These are phyloP conservation scores for Hoplostethus mediterraneus DNA, from an alignment of 2,797 vertebrate genomes.

Conservation along the genomic window DNA sequence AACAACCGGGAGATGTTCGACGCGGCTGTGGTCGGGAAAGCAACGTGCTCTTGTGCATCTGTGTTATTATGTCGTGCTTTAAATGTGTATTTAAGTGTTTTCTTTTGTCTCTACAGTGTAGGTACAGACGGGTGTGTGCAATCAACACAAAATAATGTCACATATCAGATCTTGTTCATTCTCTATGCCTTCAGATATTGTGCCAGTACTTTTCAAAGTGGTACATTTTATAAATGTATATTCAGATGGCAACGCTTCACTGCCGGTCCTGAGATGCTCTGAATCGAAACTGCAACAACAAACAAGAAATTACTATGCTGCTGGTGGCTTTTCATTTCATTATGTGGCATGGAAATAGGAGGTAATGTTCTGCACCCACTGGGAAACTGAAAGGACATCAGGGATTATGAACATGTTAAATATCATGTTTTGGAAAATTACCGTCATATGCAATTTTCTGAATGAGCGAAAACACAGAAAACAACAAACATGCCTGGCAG, in stretches of 20 bases:
- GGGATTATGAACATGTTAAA: neutral
- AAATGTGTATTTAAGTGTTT: slow-evolving; percentile 68
- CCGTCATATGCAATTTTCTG: slow-evolving; percentile 17
- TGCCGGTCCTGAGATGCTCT: slow-evolving; percentile 66
- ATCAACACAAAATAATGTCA: slow-evolving; percentile 66
- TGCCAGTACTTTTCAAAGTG: slow-evolving; percentile 72
- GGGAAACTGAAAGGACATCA: slow-evolving; percentile 13
- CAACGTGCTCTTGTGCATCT: slow-evolving; percentile 70
- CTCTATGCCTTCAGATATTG: slow-evolving; percentile 73
- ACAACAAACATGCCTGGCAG: neutral
- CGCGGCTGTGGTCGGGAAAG: slow-evolving; percentile 63
- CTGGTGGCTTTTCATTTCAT: slow-evolving; percentile 42
- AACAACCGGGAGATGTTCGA: slow-evolving; percentile 54
- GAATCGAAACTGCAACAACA: slow-evolving; percentile 48
- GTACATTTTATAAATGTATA: slow-evolving; percentile 72
- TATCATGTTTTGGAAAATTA: slow-evolving; percentile 18
- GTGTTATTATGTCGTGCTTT: slow-evolving; percentile 68
- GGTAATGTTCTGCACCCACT: slow-evolving; percentile 31
- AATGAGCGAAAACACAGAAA: slow-evolving; percentile 20
- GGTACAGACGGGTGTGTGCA: slow-evolving; percentile 78
- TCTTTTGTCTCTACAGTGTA: slow-evolving; percentile 53
- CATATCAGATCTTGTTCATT: slow-evolving; percentile 73
- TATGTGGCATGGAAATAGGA: slow-evolving; percentile 15
- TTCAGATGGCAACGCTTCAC: slow-evolving; percentile 56
- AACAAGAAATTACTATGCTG: slow-evolving; percentile 33